Conservation (phyloP, 2,113 vertebrate species). For the Melanerpes formicivorus region DNA sequence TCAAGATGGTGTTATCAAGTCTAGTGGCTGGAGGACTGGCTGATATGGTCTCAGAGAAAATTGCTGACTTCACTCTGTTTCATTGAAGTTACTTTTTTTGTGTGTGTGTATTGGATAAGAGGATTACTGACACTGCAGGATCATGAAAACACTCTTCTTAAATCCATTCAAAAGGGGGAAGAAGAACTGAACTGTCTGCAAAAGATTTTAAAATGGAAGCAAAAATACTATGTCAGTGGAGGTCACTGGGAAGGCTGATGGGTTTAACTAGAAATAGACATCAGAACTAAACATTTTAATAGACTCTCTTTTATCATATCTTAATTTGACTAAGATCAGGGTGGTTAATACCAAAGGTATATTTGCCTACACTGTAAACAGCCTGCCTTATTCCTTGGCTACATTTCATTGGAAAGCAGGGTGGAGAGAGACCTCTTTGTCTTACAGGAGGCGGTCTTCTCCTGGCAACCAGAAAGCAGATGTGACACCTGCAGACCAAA, state of each 20-base stretch:
- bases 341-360: not conserved
- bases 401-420: not conserved
- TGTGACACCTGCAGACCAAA: not conserved
- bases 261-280: not conserved
- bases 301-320: not conserved
- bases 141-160: not conserved
- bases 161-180: not conserved
- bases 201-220: not conserved
- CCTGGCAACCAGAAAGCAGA: not conserved
- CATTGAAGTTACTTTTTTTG: not conserved
- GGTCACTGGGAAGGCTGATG: not conserved
- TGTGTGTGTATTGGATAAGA: not conserved
- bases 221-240: not conserved
- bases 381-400: not conserved
- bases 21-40: not conserved
- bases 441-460: not conserved
- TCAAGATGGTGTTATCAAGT: not conserved
- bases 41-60: not conserved
- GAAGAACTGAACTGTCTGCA: not conserved
- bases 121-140: rapidly evolving
- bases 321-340: not conserved
- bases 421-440: not conserved
- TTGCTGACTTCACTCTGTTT: not conserved
- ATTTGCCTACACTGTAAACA: not conserved
- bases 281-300: not conserved